Conservation (phyloP, 2,797 vertebrate genomes). For the Tolypeutes matacus region DNA sequence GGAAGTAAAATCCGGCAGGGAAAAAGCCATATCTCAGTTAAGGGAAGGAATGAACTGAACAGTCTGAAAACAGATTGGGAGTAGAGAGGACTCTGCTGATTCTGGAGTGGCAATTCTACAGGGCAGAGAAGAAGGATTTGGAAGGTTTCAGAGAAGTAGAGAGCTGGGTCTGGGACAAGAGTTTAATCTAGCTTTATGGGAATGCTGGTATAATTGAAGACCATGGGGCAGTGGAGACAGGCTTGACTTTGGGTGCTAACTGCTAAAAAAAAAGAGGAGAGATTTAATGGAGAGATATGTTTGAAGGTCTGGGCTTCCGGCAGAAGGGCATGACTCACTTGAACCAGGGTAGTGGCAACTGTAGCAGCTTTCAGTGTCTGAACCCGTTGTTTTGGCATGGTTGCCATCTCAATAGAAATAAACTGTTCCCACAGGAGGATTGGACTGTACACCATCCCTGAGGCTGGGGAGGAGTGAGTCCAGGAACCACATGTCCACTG, state of each 20-base stretch:
- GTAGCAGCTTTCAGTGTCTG: neutral
- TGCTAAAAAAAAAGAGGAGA: neutral
- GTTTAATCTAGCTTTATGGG: neutral
- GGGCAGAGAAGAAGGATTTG: neutral
- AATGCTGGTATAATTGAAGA: neutral
- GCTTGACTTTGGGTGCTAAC: neutral
- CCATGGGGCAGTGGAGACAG: too few species aligned
- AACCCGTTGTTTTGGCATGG: neutral
- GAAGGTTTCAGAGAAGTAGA: neutral
- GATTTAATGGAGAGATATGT: neutral
- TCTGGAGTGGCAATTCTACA: neutral
- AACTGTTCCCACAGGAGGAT: neutral
- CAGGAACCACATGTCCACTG: neutral
- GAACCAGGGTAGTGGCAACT: neutral
- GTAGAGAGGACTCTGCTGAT: neutral
- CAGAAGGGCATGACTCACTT: neutral
- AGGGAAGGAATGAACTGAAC: neutral
- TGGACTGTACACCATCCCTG: neutral
- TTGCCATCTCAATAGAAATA: neutral
- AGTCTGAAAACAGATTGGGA: neutral
- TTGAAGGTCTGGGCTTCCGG: neutral
- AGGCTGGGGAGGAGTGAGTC: neutral
- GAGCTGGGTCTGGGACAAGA: neutral
- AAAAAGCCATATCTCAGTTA: neutral
- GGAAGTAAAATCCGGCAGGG: neutral